Conservation (phyloP, 2,888 invertebrate genomes). For the Linnaemya tessellans region DNA sequence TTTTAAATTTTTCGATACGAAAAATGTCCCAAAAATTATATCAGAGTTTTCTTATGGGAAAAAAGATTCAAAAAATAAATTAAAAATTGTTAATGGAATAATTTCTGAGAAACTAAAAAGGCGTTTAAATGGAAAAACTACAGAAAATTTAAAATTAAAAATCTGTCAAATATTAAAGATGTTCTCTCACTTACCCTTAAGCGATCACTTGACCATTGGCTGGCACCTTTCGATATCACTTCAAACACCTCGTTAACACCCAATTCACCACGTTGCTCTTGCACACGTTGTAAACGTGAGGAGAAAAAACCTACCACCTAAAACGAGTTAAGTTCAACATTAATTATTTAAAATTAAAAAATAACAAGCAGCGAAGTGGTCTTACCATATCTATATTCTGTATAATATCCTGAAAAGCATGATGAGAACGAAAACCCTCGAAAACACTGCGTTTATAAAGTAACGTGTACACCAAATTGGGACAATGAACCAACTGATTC, state of each 20-base stretch:
- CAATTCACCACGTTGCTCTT: conserved; percentile 87
- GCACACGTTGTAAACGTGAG: conserved; percentile 85
- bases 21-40: background rate
- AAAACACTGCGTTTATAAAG: conserved; percentile 96
- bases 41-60: background rate
- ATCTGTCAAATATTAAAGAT: background rate
- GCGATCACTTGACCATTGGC: conserved; percentile 96
- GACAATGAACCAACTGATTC: conserved; percentile 93
- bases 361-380: background rate
- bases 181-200: conserved; percentile 88
- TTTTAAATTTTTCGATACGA: background rate
- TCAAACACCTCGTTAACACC: conserved; percentile 94
- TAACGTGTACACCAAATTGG: conserved; percentile 97
- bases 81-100: no score
- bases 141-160: background rate
- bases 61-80: background rate
- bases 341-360: background rate
- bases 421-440: conserved; percentile 92
- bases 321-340: background rate
- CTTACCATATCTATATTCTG: conserved; percentile 96
- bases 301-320: conserved; percentile 87
- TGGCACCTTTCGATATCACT: conserved; percentile 95
- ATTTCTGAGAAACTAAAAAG: no score
- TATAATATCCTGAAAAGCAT: conserved; percentile 95
- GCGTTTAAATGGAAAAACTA: no score